Evolutionary conservation across 2,888 invertebrate species (phyloP).

Genomic region (Thereva nobilitata): DNA sequence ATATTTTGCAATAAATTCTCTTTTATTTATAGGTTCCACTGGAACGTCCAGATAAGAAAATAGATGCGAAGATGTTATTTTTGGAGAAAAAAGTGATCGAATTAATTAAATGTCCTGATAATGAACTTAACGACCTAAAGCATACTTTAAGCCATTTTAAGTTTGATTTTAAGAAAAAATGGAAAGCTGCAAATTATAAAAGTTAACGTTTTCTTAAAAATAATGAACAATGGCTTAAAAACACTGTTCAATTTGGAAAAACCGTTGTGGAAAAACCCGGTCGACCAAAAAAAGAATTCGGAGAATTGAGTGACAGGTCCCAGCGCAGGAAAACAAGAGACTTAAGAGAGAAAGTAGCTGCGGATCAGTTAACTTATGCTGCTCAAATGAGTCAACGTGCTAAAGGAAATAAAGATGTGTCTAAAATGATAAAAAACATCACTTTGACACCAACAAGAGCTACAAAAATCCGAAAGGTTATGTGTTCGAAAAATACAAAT

Average conservation of each 20-base stretch:
- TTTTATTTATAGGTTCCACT: no score
- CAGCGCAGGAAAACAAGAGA: background rate
- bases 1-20: no score
- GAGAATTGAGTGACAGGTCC: slow-evolving; percentile 1
- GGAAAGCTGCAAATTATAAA: slow-evolving; percentile 3
- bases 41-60: background rate
- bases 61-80: background rate
- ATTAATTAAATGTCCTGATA: background rate
- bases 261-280: background rate
- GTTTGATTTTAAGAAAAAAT: background rate
- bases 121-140: background rate
- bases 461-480: background rate
- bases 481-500: background rate
- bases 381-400: background rate
- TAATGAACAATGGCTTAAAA: background rate
- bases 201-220: background rate
- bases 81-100: background rate
- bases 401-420: background rate
- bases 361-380: background rate
- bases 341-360: background rate
- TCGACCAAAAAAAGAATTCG: background rate
- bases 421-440: background rate
- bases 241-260: background rate
- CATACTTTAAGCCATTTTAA: background rate
- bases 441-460: background rate